These are phyloP conservation scores for Sciaenops ocellatus DNA, from an alignment of 2,797 vertebrate species.

Conservation along the genomic window DNA sequence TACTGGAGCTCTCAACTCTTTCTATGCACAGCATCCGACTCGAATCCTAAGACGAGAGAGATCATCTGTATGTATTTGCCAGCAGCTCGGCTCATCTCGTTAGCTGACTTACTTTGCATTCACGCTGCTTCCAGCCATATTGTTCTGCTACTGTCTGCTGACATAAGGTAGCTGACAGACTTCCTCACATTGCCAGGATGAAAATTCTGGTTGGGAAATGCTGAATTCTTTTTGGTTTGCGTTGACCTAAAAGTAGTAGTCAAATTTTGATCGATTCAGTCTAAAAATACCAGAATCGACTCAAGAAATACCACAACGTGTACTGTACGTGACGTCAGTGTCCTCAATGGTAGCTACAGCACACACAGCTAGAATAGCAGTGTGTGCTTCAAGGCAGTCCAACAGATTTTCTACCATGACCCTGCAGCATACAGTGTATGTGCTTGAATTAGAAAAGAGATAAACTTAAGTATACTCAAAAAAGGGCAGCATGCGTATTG, in stretches of 20 bases:
- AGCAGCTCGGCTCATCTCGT: conserved; percentile 71
- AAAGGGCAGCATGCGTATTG: background rate
- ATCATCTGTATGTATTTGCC: conserved; percentile 71
- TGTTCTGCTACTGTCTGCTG: conserved; percentile 55
- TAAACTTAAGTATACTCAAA: background rate
- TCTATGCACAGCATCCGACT: conserved; percentile 59
- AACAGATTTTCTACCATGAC: background rate
- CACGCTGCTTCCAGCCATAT: conserved; percentile 48
- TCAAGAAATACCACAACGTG: background rate
- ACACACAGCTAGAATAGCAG: background rate
- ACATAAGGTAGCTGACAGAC: conserved; percentile 37
- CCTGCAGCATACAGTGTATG: background rate
- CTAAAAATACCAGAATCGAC: conserved; percentile 2
- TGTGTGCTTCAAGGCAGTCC: background rate
- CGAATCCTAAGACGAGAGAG: conserved; percentile 65
- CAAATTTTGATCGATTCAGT: conserved; percentile 7
- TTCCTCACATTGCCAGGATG: conserved; percentile 4
- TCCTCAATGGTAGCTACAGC: background rate
- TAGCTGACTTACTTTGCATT: conserved; percentile 69
- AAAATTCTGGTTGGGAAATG: conserved; percentile 16
- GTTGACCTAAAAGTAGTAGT: background rate
- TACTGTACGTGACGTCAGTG: background rate
- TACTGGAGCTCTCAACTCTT: conserved; percentile 63
- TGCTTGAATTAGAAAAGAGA: background rate
- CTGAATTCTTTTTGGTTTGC: background rate